Percentiles rank a stretch among this genome's conserved stretches.
Evolutionary conservation across 1,140 invertebrate genomes (phyloP).

Genomic region (Diabrotica undecimpunctata): DNA sequence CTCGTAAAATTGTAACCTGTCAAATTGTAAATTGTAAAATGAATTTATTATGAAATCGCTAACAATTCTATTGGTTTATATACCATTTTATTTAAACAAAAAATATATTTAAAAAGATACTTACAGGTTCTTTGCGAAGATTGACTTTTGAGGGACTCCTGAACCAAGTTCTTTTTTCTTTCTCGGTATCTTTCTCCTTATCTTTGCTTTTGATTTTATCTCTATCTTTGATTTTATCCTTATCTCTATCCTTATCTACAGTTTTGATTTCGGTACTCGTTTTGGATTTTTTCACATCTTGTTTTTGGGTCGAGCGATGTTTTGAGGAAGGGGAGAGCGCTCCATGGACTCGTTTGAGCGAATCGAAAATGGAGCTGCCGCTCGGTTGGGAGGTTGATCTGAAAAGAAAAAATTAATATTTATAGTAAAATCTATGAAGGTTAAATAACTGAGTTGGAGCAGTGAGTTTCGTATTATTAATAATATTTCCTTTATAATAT

Average conservation of each 20-base stretch:
- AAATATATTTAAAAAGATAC: neutral
- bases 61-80: too few species aligned
- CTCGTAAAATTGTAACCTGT: too few species aligned
- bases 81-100: too few species aligned
- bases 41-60: too few species aligned
- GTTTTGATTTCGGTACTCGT: neutral
- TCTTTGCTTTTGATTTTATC: neutral
- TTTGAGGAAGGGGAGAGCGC: neutral
- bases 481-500: too few species aligned
- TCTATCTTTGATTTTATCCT: constrained; percentile 5
- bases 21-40: too few species aligned
- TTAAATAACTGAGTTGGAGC: too few species aligned
- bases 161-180: constrained; percentile 20
- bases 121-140: constrained; percentile 11
- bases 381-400: neutral
- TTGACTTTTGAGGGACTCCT: constrained; percentile 6
- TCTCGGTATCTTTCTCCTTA: neutral
- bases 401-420: neutral
- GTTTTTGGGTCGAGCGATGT: constrained; percentile 1
- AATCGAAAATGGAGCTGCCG: constrained; percentile 1
- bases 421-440: too few species aligned
- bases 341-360: constrained; percentile 5
- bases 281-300: constrained; percentile 11
- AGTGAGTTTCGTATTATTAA: too few species aligned
- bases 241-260: constrained; percentile 3